Evolutionary conservation across 2,113 vertebrate species (phyloP).

Genomic region (Xenopus borealis): DNA sequence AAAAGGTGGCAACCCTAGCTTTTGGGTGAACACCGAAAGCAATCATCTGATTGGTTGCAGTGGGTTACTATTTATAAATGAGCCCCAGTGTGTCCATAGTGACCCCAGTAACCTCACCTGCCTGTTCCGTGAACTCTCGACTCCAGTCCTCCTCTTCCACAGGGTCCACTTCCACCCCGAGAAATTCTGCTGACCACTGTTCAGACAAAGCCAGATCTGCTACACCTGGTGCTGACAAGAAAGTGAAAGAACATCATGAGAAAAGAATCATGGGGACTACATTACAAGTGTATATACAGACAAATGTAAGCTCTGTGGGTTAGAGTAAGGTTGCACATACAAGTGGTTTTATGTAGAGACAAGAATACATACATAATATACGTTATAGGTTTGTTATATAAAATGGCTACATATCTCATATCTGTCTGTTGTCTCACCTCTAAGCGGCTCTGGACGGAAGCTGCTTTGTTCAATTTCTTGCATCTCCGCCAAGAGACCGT

Average conservation of each 20-base stretch:
- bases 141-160: slow-evolving; percentile 90
- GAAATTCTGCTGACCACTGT: slow-evolving; percentile 91
- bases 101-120: slow-evolving; percentile 67
- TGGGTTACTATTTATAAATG: no score
- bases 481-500: slow-evolving; percentile 95
- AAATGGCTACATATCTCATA: background rate
- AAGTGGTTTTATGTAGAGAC: no score
- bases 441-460: slow-evolving; percentile 89
- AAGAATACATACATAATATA: no score
- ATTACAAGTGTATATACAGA: no score
- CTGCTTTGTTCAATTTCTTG: slow-evolving; percentile 96
- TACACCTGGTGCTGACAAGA: slow-evolving; percentile 82
- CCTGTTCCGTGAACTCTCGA: slow-evolving; percentile 90
- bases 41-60: no score
- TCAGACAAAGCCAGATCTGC: slow-evolving; percentile 93
- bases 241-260: background rate
- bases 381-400: no score
- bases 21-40: no score
- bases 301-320: no score
- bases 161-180: slow-evolving; percentile 68
- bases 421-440: slow-evolving; percentile 68
- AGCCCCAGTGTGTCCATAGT: background rate
- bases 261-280: no score
- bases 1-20: no score
- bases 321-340: no score